A percentile compares a stretch with the other conserved stretches of the same genome.
These are phyloP conservation scores for Caenorhabditis parvicauda DNA, from an alignment of 2,888 invertebrate genomes.

Conservation along the genomic window DNA sequence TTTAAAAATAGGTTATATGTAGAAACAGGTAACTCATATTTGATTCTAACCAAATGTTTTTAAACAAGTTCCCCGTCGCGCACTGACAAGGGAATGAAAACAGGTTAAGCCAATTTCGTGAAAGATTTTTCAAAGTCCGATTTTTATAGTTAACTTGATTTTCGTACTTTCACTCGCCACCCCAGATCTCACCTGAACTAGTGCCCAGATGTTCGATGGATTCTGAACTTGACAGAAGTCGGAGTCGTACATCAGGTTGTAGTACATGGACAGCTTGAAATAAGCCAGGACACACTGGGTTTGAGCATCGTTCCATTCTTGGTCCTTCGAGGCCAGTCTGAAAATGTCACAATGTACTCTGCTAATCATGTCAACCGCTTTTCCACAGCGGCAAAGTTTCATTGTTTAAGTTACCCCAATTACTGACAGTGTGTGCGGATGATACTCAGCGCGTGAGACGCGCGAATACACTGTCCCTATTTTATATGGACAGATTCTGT, in stretches of 20 bases:
- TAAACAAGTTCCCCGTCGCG: too few relatives aligned
- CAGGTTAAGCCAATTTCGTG: neutral
- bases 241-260: constrained; percentile 55
- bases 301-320: constrained; percentile 53
- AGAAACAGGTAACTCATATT: too few relatives aligned
- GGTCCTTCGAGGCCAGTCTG: constrained; percentile 38
- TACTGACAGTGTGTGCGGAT: neutral
- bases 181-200: constrained; percentile 44
- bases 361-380: neutral
- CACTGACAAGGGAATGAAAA: too few relatives aligned
- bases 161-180: neutral
- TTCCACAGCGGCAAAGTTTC: neutral
- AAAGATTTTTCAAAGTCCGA: neutral
- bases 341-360: neutral
- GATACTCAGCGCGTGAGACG: too few relatives aligned
- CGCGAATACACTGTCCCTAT: too few relatives aligned
- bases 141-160: neutral
- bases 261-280: constrained; percentile 55
- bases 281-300: constrained; percentile 60
- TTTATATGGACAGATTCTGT: too few relatives aligned
- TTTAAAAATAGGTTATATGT: neutral
- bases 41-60: too few relatives aligned
- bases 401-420: neutral
- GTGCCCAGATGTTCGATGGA: constrained; percentile 56
- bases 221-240: constrained; percentile 58